Evolutionary conservation across 2,113 vertebrate genomes (phyloP).

Genomic region (Silurus asotus): DNA sequence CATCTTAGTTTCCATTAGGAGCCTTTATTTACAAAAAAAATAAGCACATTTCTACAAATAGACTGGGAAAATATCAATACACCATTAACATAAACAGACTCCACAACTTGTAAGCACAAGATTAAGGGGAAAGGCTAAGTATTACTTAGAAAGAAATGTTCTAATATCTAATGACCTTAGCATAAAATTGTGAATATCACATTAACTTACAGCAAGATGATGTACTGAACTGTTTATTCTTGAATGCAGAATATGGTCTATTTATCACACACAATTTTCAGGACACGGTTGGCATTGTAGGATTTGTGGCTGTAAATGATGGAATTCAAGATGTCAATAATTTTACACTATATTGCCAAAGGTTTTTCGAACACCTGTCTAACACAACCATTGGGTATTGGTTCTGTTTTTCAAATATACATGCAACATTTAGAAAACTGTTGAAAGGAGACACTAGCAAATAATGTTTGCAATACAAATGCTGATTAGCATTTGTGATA

Average conservation of each 20-base stretch:
- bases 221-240: background rate
- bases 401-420: background rate
- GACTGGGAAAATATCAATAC: background rate
- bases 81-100: background rate
- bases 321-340: background rate
- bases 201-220: background rate
- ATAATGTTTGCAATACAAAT: background rate
- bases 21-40: background rate
- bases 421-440: background rate
- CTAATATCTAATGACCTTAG: background rate
- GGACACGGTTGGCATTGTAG: background rate
- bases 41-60: background rate
- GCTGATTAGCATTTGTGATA: background rate
- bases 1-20: background rate
- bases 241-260: background rate
- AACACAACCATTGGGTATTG: background rate
- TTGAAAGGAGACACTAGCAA: background rate
- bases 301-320: background rate
- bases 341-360: background rate
- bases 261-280: background rate
- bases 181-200: background rate
- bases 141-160: background rate
- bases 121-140: background rate
- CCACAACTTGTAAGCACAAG: background rate
- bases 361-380: background rate